Evolutionary conservation across 2,797 vertebrate species (phyloP), one percentile per base, ranked within the genome.

Genomic region (Helostoma temminkii): DNA sequence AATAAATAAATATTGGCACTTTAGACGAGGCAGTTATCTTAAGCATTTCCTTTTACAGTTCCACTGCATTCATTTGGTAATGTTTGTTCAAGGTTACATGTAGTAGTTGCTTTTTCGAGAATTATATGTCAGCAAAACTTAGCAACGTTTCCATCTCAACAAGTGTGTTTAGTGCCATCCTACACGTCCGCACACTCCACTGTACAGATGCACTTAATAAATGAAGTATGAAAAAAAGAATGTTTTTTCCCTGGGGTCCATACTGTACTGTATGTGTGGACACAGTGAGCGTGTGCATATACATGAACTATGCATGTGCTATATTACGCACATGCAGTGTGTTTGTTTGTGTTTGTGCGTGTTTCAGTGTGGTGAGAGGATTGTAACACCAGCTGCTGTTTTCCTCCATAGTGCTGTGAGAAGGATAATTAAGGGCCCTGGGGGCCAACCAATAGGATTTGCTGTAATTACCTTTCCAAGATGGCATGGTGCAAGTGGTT

Each of bases 401-500:
- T 45, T 75, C 60, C 43, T 70, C 74, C 60, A 36, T 56, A 63
- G 60, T 73, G 74, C 78, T 61, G 81, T 85, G 53, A 74, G 82
- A 81, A 80, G 74, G 78, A 75, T 92, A 88, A 92, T 93, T 85
- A 92, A 85, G 71, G 48, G 73, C 88, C 81, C 66, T 14, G 5
- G 65, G 86, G 88, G 72, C 65, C 71, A 62, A 75, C 81, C 85
- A 85, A 83, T 84, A 87, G 77, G 78, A 83, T 80, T 56, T 73
- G 67, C 76, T 86, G 86, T 90, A 91, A 92, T 94, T 93, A 91
- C 79, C 72, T 61, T 66, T 81, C 71, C 70, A 78, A 71, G 82
- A 79, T 86, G 63, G 66, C 56, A 21, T 65, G 71, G 79, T 68
- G 74, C 78, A 78, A 46, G 81, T 64, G 71, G 61, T 83, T 80